These are phyloP conservation scores for Acrossocheilus wenchowensis DNA, from an alignment of 2,797 vertebrate species.

Conservation along the genomic window DNA sequence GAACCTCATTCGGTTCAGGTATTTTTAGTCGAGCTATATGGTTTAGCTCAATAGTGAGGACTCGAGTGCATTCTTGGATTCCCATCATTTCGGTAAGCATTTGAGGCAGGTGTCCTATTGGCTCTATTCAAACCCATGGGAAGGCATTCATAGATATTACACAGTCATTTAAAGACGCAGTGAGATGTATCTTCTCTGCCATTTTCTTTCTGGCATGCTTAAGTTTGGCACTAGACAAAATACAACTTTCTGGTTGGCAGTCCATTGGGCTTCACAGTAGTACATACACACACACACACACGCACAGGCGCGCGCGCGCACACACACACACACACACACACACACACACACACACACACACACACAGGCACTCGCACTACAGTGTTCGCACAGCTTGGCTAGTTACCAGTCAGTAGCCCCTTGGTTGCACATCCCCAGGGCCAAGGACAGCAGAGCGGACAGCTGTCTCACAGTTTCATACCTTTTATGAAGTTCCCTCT, in stretches of 20 bases:
- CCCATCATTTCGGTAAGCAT: conserved; percentile 10
- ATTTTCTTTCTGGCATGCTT: conserved; percentile 46
- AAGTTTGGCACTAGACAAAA: conserved; percentile 46
- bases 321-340: background rate
- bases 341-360: conserved; percentile 38
- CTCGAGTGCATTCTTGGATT: conserved; percentile 40
- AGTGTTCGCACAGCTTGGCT: conserved; percentile 43
- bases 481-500: conserved; percentile 42
- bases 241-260: conserved; percentile 46
- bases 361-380: background rate
- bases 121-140: conserved; percentile 42
- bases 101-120: conserved; percentile 34
- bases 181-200: conserved; percentile 43
- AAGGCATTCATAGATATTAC: conserved; percentile 49
- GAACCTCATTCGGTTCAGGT: background rate
- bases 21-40: background rate
- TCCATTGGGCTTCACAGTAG: conserved; percentile 47
- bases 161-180: conserved; percentile 51
- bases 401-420: conserved; percentile 49
- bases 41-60: background rate
- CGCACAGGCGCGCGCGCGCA: background rate
- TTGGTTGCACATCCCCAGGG: conserved; percentile 45
- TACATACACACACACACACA: conserved; percentile 36
- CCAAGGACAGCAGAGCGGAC: conserved; percentile 45
- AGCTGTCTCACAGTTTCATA: conserved; percentile 57